Percentiles rank a stretch among this genome's conserved stretches.
Conservation (phyloP, 2,888 invertebrate genomes). For the Balanococcus diminutus region DNA sequence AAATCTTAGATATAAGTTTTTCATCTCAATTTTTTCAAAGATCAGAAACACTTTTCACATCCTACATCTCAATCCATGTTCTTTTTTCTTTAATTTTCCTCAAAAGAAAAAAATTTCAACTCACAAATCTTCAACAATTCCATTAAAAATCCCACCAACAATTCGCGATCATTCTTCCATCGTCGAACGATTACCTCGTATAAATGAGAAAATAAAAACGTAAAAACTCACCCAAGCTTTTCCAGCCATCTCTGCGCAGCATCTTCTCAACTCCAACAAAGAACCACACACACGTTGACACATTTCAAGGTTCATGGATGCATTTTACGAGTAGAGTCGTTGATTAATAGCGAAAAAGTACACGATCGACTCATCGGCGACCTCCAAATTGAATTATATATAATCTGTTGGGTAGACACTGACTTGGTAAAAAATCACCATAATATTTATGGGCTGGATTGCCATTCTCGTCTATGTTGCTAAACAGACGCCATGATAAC, state of each 20-base stretch:
- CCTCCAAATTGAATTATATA: neutral
- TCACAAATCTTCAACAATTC: too few relatives aligned
- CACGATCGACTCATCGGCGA: neutral
- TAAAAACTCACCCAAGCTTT: neutral
- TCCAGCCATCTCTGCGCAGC: neutral
- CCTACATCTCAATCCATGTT: too few relatives aligned
- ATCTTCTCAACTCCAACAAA: neutral
- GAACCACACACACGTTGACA: neutral
- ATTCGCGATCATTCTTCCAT: neutral
- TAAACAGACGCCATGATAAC: neutral
- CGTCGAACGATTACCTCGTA: neutral
- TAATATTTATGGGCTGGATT: neutral
- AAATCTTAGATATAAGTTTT: too few relatives aligned
- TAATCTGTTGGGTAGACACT: neutral
- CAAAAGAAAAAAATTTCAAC: too few relatives aligned
- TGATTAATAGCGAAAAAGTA: neutral
- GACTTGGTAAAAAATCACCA: neutral
- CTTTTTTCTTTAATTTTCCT: too few relatives aligned
- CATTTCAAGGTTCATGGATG: neutral
- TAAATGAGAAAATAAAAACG: neutral
- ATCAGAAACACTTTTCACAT: too few relatives aligned
- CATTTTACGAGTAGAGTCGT: too few relatives aligned
- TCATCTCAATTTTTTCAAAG: too few relatives aligned
- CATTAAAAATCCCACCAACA: too few relatives aligned
- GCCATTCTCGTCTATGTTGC: neutral